Evolutionary conservation across 37 sponge, comb jelly and placozoan genomes (phyloP).

Genomic region (Tethya wilhelma): DNA sequence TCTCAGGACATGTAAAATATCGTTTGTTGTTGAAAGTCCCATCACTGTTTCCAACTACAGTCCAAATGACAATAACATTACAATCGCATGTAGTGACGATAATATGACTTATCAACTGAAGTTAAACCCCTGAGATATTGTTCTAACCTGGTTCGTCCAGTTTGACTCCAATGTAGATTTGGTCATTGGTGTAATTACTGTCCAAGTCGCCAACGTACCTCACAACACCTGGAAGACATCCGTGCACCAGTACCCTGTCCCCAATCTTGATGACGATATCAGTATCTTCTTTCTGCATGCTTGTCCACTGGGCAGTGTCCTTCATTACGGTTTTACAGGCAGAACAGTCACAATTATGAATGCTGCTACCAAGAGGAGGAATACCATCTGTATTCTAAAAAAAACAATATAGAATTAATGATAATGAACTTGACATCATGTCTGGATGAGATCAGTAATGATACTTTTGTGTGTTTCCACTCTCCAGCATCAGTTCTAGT

Average conservation of each 20-base stretch:
- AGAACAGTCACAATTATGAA: slow-evolving; percentile 43
- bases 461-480: too few relatives aligned
- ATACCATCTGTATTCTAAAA: not conserved
- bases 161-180: slow-evolving; percentile 75
- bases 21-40: slow-evolving; percentile 72
- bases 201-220: slow-evolving; percentile 83
- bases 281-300: not conserved
- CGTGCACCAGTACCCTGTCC: slow-evolving; percentile 68
- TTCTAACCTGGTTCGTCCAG: slow-evolving; percentile 80
- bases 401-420: not conserved
- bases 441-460: too few relatives aligned
- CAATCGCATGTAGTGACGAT: not conserved
- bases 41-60: slow-evolving; percentile 82
- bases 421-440: not conserved
- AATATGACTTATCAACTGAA: not conserved
- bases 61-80: not conserved
- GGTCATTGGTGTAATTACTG: slow-evolving; percentile 39
- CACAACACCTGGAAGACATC: slow-evolving; percentile 56
- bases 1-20: slow-evolving; percentile 78
- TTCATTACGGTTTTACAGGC: slow-evolving; percentile 39
- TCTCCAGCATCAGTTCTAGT: slow-evolving; percentile 12
- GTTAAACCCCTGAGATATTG: not conserved
- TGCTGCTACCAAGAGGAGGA: slow-evolving; percentile 8
- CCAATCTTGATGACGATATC: slow-evolving; percentile 53
- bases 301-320: slow-evolving; percentile 23